Conservation (phyloP, 2,797 vertebrate species). For the Myripristis murdjan region DNA sequence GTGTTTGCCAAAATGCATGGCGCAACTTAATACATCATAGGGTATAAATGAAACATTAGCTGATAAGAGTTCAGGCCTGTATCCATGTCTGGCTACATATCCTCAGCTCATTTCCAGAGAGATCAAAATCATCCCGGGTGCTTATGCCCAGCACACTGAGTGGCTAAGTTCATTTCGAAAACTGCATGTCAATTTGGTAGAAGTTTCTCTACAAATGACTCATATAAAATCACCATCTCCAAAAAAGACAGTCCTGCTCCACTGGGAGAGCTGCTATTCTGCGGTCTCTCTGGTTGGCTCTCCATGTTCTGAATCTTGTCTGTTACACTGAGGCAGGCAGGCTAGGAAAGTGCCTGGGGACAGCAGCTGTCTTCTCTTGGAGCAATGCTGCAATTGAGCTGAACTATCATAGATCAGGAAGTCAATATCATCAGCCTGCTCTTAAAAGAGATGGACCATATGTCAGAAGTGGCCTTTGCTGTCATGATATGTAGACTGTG, state of each 20-base stretch:
- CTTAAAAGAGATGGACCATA: conserved; percentile 35
- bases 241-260: conserved; percentile 25
- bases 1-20: too few relatives aligned
- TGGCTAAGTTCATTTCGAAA: conserved; percentile 29
- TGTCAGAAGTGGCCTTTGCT: conserved; percentile 43
- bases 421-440: conserved; percentile 52
- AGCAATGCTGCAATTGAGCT: conserved; percentile 48
- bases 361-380: conserved; percentile 31
- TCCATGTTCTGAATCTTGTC: conserved; percentile 23
- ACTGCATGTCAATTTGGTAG: conserved; percentile 54
- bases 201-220: conserved; percentile 54
- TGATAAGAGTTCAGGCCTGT: background rate
- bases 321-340: conserved; percentile 29
- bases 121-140: background rate
- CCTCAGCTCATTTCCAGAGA: background rate
- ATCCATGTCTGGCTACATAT: background rate
- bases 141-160: background rate
- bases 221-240: conserved; percentile 40
- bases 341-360: conserved; percentile 17
- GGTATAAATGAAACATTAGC: too few relatives aligned
- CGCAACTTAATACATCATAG: background rate
- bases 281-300: background rate
- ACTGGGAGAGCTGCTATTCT: conserved; percentile 13
- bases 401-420: conserved; percentile 46
- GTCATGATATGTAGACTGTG: conserved; percentile 21